Evolutionary conservation across 2,797 vertebrate species (phyloP).

Genomic region (Avahi laniger): DNA sequence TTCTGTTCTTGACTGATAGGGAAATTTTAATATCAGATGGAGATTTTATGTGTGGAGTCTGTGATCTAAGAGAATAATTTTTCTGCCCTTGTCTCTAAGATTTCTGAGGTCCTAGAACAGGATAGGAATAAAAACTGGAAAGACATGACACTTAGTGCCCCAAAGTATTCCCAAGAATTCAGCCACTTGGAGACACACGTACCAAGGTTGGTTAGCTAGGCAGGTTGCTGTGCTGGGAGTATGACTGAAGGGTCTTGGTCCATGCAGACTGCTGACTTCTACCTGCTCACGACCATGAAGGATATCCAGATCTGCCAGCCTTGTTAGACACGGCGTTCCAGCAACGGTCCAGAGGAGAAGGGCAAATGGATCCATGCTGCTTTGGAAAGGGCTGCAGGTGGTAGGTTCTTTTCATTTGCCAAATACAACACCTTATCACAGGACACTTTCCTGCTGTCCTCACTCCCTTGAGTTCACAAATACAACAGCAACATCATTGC

Average conservation of each 20-base stretch:
- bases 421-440: neutral
- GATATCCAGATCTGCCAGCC: neutral
- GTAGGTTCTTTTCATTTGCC: neutral
- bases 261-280: neutral
- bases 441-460: neutral
- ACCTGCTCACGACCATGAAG: neutral
- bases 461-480: neutral
- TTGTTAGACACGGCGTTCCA: neutral
- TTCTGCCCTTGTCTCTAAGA: neutral
- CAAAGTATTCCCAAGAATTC: neutral
- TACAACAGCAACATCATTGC: neutral
- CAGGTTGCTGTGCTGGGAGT: fast-evolving
- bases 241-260: neutral
- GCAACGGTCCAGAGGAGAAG: neutral
- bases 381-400: neutral
- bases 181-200: neutral
- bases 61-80: neutral
- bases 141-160: neutral
- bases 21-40: neutral
- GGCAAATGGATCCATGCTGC: too few species aligned
- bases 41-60: neutral
- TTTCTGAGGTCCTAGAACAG: neutral
- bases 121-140: neutral
- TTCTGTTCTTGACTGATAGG: neutral
- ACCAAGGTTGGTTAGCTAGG: neutral